Evolutionary conservation across 2,113 vertebrate genomes (phyloP).

Genomic region (Mobula birostris): DNA sequence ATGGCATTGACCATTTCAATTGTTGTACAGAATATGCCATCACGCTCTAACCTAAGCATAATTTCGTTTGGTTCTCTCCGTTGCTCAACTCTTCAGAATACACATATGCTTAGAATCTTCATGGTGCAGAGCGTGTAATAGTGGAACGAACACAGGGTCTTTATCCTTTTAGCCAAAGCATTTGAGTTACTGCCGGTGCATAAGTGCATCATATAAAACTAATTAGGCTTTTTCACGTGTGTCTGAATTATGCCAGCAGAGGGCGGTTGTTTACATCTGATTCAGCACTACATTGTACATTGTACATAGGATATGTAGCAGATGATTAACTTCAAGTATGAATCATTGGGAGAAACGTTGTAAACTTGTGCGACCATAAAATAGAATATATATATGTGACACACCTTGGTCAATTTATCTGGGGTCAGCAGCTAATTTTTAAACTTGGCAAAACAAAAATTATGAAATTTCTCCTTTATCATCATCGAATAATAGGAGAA

Average conservation of each 20-base stretch:
- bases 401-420: background rate
- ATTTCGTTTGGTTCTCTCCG: no score
- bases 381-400: background rate
- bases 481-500: no score
- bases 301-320: background rate
- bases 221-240: background rate
- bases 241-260: background rate
- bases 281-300: background rate
- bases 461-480: no score
- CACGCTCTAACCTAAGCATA: no score
- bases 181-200: background rate
- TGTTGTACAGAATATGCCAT: no score
- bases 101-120: background rate
- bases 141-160: background rate
- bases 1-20: no score
- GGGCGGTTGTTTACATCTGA: background rate
- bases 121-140: background rate
- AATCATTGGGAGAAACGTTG: background rate
- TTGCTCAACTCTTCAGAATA: background rate
- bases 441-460: background rate
- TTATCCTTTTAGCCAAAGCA: background rate
- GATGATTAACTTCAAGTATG: background rate
- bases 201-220: slow-evolving; percentile 44
- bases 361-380: background rate
- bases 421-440: background rate